Evolutionary conservation across 2,113 vertebrate species (phyloP).

Genomic region (Pyxicephalus adspersus): DNA sequence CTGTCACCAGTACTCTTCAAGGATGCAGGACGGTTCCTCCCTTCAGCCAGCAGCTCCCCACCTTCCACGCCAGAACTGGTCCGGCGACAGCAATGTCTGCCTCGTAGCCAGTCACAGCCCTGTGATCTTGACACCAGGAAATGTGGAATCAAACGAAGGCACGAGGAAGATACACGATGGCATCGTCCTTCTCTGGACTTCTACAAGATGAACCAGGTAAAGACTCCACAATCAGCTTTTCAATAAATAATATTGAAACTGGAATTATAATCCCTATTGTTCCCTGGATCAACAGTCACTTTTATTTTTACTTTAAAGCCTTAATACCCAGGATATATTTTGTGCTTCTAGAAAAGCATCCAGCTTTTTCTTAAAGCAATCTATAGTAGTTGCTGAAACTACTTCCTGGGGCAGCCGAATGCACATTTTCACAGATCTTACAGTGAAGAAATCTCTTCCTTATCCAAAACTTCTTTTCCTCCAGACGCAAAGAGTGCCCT

Average conservation of each 20-base stretch:
- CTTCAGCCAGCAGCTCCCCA: slow-evolving; percentile 79
- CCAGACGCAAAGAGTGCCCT: too few species aligned
- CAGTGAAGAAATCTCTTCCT: too few species aligned
- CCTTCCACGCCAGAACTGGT: slow-evolving; percentile 71
- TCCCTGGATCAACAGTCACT: neutral
- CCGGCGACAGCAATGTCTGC: slow-evolving; percentile 70
- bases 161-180: slow-evolving; percentile 76
- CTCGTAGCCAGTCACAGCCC: slow-evolving; percentile 86
- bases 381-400: too few species aligned
- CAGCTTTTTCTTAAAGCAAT: too few species aligned
- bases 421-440: too few species aligned
- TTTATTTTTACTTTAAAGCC: too few species aligned
- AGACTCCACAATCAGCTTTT: too few species aligned
- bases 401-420: too few species aligned
- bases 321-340: too few species aligned
- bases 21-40: slow-evolving; percentile 73
- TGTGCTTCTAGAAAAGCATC: too few species aligned
- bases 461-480: too few species aligned
- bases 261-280: neutral
- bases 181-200: slow-evolving; percentile 78
- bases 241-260: neutral
- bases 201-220: slow-evolving; percentile 82
- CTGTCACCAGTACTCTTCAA: slow-evolving; percentile 84
- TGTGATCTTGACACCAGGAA: slow-evolving; percentile 82
- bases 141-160: slow-evolving; percentile 80